Evolutionary conservation across 2,113 vertebrate species (phyloP), one percentile per base, ranked within the genome.

Genomic region (Stigmatopora nigra): DNA sequence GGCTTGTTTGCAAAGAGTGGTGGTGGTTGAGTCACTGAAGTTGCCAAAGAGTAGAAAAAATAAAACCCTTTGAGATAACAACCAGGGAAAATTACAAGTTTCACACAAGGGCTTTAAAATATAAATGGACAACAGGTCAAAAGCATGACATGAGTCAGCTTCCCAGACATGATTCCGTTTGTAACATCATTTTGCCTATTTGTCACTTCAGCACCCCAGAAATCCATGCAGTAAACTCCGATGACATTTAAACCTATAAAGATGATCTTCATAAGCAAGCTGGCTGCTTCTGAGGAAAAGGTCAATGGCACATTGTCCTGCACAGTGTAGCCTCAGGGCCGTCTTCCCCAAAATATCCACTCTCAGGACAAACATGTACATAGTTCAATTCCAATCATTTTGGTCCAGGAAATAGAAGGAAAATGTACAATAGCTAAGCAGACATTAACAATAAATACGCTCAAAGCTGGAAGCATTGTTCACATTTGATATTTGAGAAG

Each of bases 21-120:
- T 48, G 6, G 61, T 48, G 59, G 73, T 67, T 82, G 47, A 65
- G 35, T 16, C 22, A 63, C 73, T 78, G 61, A 70, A 63, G 64
- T 75, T 77, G 71, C 65, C 58, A 78, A 38, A 16, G 71, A 70
- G 66, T 31, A 31, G 59, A 47, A 59, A 38, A 59, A 38, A 57
- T 8, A 41, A 41, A 7, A 82, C 66, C 70, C 74, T 61, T 65
- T 59, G 36, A 78, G 68, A 77, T 81, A 80, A 63, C 73, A 68
- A 81, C 64, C 67, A 70, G 19, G 66, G 77, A 73, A 77, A 80
- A 83, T 79, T 77, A 76, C 65, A 81, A 62, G 19, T 68, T 73
- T 73, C 35, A 75, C 76, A 83, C 79, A 81, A 73, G 80, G 22
- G 1, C 70, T 76, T 69, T 83, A 57, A 75, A 78, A 79, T 68